A percentile compares a stretch with the other conserved stretches of the same genome.
phyloP scores from a whole-genome alignment of 2,113 vertebrate species.

The Engraulis encrasicolus region DNA sequence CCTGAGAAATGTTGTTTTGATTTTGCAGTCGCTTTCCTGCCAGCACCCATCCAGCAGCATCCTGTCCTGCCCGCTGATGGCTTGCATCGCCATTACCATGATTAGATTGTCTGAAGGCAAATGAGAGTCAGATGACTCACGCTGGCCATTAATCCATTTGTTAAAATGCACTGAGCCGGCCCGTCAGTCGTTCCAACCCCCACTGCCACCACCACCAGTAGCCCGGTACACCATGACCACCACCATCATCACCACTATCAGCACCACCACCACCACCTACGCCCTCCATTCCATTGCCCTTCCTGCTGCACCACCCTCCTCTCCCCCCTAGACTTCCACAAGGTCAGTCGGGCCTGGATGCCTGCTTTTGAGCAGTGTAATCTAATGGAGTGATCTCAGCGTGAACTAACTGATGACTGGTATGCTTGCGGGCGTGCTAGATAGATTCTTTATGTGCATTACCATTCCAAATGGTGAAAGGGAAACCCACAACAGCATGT shows the following conservation, averaged over 20 bases:
- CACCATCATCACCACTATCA: neutral
- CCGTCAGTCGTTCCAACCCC: neutral
- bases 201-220: too few species aligned
- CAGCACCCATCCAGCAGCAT: conserved; percentile 12
- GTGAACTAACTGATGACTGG: neutral
- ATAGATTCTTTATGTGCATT: neutral
- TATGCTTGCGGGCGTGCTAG: neutral
- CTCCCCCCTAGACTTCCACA: neutral
- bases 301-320: neutral
- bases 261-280: neutral
- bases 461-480: neutral
- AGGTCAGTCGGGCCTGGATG: neutral
- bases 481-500: conserved; percentile 32
- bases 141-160: conserved; percentile 28
- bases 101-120: conserved; percentile 39
- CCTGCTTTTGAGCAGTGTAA: neutral
- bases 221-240: too few species aligned
- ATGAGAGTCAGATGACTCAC: conserved; percentile 40
- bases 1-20: conserved; percentile 20
- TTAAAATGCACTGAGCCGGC: too few species aligned
- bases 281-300: neutral
- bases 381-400: neutral
- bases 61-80: conserved; percentile 22
- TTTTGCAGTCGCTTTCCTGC: conserved; percentile 29
- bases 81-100: conserved; percentile 32